A percentile compares a stretch with the other conserved stretches of the same genome.
Conservation (phyloP, 2,888 invertebrate genomes). For the Saturnia pavonia region DNA sequence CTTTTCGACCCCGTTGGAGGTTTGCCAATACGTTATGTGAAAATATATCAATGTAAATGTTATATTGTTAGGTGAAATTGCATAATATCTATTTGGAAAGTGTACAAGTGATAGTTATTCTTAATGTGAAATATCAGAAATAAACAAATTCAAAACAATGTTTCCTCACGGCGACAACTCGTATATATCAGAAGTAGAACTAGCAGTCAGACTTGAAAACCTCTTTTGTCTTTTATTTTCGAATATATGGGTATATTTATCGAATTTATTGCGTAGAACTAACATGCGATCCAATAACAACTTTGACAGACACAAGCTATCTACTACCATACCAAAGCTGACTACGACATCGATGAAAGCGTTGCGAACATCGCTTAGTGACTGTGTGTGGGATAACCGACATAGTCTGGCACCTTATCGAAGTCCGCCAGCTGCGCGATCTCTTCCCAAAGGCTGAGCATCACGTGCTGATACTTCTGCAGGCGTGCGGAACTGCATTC, state of each 20-base stretch:
- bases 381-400: conserved; percentile 65
- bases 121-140: neutral
- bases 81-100: neutral
- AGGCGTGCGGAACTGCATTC: conserved; percentile 87
- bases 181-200: neutral
- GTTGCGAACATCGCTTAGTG: conserved; percentile 51
- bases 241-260: too few species aligned
- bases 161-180: neutral
- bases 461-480: conserved; percentile 91
- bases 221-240: too few species aligned
- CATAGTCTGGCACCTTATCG: conserved; percentile 88
- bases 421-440: conserved; percentile 93
- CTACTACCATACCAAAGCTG: conserved; percentile 22
- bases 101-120: conserved; percentile 1
- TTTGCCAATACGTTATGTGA: neutral
- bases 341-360: conserved; percentile 42
- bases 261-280: too few species aligned
- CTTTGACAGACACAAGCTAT: neutral
- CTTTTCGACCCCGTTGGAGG: neutral
- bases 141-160: neutral
- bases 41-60: neutral
- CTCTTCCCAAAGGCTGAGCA: conserved; percentile 93
- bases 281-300: neutral
- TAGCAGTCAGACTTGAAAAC: too few species aligned
- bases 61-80: neutral